Evolutionary conservation across 2,888 invertebrate genomes (phyloP), one percentile per base, ranked within the genome.

Genomic region (Apodemia hepburni): DNA sequence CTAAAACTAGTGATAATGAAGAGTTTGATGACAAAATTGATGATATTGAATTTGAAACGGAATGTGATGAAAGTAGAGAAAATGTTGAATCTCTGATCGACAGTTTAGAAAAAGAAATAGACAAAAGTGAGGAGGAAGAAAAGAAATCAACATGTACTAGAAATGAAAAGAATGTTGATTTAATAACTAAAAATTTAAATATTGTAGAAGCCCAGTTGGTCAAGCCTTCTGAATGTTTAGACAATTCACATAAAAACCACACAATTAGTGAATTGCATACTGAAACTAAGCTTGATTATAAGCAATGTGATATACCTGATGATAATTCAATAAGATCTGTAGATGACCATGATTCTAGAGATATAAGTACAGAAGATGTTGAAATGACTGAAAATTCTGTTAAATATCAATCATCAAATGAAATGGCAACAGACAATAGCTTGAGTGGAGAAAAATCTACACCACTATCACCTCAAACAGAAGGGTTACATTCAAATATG

Each of bases 1-100:
- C 61, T 9, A 18, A 60, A 29, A 3, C 11, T 38, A 62, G 9
- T 22, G 59, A 61, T 61, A 63, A 12, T 49, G 62, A 57, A 42
- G 27, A 63, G 9, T 61, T 59, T 5, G 49, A 61, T 17, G 57
- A 61, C 7, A 29, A 42, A 58, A 49, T 12, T 29, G 27, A 12
- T 15, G 33, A 61, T 17, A n/a, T n/a, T 29, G 38, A 42, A 38
- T 22, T 33, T 18, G 38, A 7, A 12, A 38, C 17, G 7, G 33
- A 18, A n/a, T 9, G 17, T 17, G 27, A 42, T 54, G 18, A 61
- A 27, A 65, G 45, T 54, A 42, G 35, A 33, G 60, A 61, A 58
- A 12, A 59, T 29, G 5, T 27, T 35, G 51, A 18, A 12, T 38
- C 9, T 35, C 49, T 38, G 9, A 15, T 58, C 54, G 60, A 38